Percentiles rank a stretch among this genome's conserved stretches.
Evolutionary conservation across 1,140 invertebrate genomes (phyloP).

Genomic region (Drosophila sulfurigaster): DNA sequence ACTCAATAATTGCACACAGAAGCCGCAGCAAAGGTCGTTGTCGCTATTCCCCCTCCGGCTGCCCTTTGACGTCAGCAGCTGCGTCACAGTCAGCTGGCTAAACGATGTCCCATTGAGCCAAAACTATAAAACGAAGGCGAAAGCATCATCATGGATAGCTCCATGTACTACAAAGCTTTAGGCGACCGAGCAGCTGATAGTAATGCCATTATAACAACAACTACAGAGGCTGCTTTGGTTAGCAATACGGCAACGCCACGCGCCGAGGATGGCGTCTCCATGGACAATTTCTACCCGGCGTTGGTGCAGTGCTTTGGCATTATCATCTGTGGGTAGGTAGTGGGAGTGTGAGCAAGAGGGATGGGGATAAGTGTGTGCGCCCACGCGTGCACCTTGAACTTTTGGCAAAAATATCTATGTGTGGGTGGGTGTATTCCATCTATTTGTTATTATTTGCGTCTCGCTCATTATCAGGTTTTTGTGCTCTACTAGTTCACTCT

Average conservation of each 20-base stretch:
- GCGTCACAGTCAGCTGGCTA: constrained; percentile 41
- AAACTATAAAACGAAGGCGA: background rate
- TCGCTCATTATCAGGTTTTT: constrained; percentile 11
- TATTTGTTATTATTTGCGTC: constrained; percentile 3
- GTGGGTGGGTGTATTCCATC: constrained; percentile 15
- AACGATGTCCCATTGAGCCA: constrained; percentile 14
- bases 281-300: constrained; percentile 95
- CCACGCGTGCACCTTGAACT: constrained; percentile 24
- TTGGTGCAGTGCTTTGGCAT: constrained; percentile 96
- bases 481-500: constrained; percentile 2
- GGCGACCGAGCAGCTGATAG: constrained; percentile 22
- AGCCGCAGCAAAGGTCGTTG: constrained; percentile 5
- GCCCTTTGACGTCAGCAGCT: constrained; percentile 60
- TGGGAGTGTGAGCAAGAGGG: background rate
- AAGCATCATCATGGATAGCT: constrained; percentile 67
- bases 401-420: background rate
- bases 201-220: constrained; percentile 1
- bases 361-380: background rate
- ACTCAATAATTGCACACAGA: constrained; percentile 57
- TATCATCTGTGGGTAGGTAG: constrained; percentile 93
- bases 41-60: background rate
- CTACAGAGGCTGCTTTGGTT: constrained; percentile 4
- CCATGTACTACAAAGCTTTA: constrained; percentile 69
- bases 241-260: constrained; percentile 43
- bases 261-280: constrained; percentile 85